These are phyloP conservation scores for Cloeon dipterum DNA, from an alignment of 2,888 invertebrate genomes.

Conservation along the genomic window DNA sequence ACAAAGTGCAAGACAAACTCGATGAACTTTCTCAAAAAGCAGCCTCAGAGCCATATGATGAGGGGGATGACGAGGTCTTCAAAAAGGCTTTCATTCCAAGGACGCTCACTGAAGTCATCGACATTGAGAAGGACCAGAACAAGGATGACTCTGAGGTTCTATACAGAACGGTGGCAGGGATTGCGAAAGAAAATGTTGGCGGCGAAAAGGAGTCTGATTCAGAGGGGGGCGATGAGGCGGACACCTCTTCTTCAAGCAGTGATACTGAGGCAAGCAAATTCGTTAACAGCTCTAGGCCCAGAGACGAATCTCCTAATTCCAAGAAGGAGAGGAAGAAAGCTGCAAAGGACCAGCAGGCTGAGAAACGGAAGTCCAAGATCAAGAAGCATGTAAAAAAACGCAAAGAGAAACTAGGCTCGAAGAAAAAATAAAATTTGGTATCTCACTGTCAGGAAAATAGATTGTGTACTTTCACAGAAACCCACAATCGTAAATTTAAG, in stretches of 20 bases:
- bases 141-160: constrained; percentile 25
- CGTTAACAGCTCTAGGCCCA: constrained; percentile 13
- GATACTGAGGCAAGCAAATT: constrained; percentile 16
- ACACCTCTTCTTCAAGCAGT: constrained; percentile 6
- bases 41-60: constrained; percentile 33
- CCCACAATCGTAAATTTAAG: too few relatives aligned
- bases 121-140: constrained; percentile 71
- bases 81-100: constrained; percentile 86
- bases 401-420: constrained; percentile 39
- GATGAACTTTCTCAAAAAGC: constrained; percentile 47
- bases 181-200: constrained; percentile 55
- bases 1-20: constrained; percentile 60
- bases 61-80: constrained; percentile 79
- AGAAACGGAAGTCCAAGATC: constrained; percentile 67
- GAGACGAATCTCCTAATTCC: constrained; percentile 22
- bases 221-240: constrained; percentile 9
- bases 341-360: constrained; percentile 69
- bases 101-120: constrained; percentile 65
- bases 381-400: constrained; percentile 88
- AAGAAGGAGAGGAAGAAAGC: constrained; percentile 36
- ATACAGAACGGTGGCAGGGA: constrained; percentile 9
- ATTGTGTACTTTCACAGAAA: too few relatives aligned
- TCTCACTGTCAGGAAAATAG: too few relatives aligned
- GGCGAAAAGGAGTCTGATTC: constrained; percentile 31
- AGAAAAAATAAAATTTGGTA: constrained; percentile 16